Percentiles rank a stretch among this genome's conserved stretches.
These are phyloP conservation scores for Murina feae DNA, from an alignment of 2,113 vertebrate genomes.

Conservation along the genomic window DNA sequence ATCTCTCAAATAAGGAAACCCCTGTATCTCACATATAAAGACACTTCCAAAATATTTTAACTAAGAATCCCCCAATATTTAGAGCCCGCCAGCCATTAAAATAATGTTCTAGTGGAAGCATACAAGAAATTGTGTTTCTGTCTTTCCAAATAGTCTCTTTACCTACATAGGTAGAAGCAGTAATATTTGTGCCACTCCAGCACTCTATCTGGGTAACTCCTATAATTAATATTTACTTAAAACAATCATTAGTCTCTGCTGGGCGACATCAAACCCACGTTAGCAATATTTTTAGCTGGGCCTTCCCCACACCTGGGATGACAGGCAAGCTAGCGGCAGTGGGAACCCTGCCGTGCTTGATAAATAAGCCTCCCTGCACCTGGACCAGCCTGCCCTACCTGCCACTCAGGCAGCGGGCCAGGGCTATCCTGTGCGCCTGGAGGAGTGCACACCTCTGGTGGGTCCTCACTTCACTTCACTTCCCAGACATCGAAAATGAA, in stretches of 20 bases:
- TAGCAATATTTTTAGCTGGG: conserved; percentile 60
- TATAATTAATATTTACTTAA: conserved; percentile 76
- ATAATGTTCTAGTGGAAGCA: background rate
- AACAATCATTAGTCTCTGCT: conserved; percentile 76
- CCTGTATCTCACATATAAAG: background rate
- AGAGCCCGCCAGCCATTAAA: background rate
- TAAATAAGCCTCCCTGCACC: conserved; percentile 43
- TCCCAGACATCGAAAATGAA: background rate
- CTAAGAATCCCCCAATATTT: background rate
- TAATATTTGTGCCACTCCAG: conserved; percentile 15
- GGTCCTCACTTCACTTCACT: background rate
- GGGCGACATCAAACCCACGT: conserved; percentile 57
- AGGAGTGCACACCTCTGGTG: background rate
- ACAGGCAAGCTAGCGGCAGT: background rate
- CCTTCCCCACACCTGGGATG: conserved; percentile 63
- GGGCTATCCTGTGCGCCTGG: background rate
- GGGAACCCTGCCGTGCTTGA: conserved; percentile 32
- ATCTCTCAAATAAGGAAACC: background rate
- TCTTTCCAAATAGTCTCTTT: background rate
- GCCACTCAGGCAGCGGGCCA: background rate
- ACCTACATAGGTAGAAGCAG: background rate
- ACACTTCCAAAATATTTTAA: background rate
- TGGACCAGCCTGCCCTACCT: background rate
- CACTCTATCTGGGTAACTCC: conserved; percentile 48
- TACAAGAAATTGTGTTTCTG: background rate